Evolutionary conservation across 2,797 vertebrate genomes (phyloP).

Genomic region (Chaetodon trifasciatus): DNA sequence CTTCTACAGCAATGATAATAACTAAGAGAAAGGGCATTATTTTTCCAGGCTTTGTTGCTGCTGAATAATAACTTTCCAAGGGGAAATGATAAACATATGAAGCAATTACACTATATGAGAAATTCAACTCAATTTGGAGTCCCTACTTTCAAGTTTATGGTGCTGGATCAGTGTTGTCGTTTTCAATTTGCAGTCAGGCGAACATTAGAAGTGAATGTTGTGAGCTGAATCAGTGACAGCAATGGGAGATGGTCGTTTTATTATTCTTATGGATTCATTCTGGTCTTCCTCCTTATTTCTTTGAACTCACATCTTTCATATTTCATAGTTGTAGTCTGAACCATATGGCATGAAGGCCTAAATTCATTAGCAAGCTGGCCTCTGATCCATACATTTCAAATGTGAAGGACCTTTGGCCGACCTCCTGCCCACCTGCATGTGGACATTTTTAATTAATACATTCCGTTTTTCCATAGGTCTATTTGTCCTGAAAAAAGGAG

Average conservation of each 20-base stretch:
- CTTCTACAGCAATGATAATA: constrained; percentile 15
- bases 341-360: constrained; percentile 13
- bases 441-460: constrained; percentile 72
- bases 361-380: constrained; percentile 42
- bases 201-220: constrained; percentile 15
- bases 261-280: constrained; percentile 20
- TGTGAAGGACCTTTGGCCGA: constrained; percentile 60
- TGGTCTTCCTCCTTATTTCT: constrained; percentile 2
- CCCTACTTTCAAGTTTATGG: constrained; percentile 52
- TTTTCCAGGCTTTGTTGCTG: constrained; percentile 36
- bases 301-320: constrained; percentile 28
- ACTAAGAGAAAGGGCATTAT: not conserved
- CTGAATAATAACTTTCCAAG: constrained; percentile 46
- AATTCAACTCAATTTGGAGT: constrained; percentile 31
- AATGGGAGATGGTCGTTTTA: constrained; percentile 17
- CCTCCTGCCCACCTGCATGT: constrained; percentile 66
- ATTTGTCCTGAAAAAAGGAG: constrained; percentile 47
- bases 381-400: constrained; percentile 47
- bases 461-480: constrained; percentile 65
- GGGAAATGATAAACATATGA: constrained; percentile 69
- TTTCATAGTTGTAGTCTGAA: constrained; percentile 10
- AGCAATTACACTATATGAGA: constrained; percentile 40
- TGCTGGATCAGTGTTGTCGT: constrained; percentile 42
- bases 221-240: constrained; percentile 27
- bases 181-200: constrained; percentile 36